A percentile compares a stretch with the other conserved stretches of the same genome.
These are phyloP conservation scores for Polietes domitor DNA, from an alignment of 2,888 invertebrate species.

Conservation along the genomic window DNA sequence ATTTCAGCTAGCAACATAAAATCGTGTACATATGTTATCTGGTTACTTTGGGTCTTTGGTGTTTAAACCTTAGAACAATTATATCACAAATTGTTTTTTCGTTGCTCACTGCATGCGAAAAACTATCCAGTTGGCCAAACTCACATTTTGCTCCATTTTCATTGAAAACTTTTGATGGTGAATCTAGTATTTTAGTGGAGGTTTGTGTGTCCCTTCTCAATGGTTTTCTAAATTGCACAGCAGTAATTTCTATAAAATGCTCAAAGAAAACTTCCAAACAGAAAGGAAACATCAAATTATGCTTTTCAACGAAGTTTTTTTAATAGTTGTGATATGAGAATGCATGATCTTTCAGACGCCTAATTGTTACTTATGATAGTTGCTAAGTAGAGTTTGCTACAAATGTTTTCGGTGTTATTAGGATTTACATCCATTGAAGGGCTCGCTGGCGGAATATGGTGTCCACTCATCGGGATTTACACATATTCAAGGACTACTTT, in stretches of 20 bases:
- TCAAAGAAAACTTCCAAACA: background rate
- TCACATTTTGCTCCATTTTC: slow-evolving; percentile 48
- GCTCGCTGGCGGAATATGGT: background rate
- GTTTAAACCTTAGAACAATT: slow-evolving; percentile 39
- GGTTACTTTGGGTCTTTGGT: background rate
- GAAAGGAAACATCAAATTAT: background rate
- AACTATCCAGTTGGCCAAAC: slow-evolving; percentile 42
- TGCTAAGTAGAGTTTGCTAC: slow-evolving; percentile 20
- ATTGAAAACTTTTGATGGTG: slow-evolving; percentile 41
- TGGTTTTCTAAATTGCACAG: slow-evolving; percentile 62
- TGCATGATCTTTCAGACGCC: slow-evolving; percentile 1
- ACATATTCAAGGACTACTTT: too few species aligned
- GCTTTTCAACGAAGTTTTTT: slow-evolving; percentile 21
- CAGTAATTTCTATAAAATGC: slow-evolving; percentile 55
- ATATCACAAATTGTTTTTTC: slow-evolving; percentile 58
- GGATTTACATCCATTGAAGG: background rate
- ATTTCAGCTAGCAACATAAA: slow-evolving; percentile 8
- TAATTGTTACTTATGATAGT: slow-evolving; percentile 49
- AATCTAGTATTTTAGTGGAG: background rate
- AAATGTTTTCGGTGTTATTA: background rate
- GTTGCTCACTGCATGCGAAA: slow-evolving; percentile 5
- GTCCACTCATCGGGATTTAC: too few species aligned
- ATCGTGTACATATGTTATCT: background rate
- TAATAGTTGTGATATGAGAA: slow-evolving; percentile 6
- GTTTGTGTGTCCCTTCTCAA: slow-evolving; percentile 48